Evolutionary conservation across 1,140 invertebrate species (phyloP), one percentile per base, ranked within the genome.

Genomic region (Neodiprion virginianus): DNA sequence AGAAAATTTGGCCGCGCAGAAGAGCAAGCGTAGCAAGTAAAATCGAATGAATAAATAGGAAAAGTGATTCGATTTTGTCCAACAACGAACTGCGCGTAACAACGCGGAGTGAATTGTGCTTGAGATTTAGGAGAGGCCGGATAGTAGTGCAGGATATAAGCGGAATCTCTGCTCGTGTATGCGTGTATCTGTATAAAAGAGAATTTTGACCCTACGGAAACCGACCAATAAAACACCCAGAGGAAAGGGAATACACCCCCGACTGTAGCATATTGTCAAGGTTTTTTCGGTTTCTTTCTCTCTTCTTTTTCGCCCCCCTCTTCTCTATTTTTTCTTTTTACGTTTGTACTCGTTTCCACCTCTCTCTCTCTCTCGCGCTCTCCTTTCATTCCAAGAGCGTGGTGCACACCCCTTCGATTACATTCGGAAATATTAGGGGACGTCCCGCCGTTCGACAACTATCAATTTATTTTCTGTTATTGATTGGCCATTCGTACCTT

Each of bases 361-460:
- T 14, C n/a, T 61, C 53, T 12, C n/a, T 53, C 72, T 75, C 72
- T 75, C 70, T 78, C 17, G 17, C 0, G 17, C 17, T 21, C 17
- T 78, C 75, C 71, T 73, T 79, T 83, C 79, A 76, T 75, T 74
- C 80, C 61, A 79, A 80, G 77, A 50, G 53, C 74, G 79, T 78
- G 79, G 28, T 73, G 77, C 79, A 88, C 87, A 88, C 87, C 87
- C 87, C 86, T 81, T 87, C 87, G 86, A 88, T 88, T 88, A 88
- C 85, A 88, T 85, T 88, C 87, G 87, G 87, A 88, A 88, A 88
- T 88, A 88, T 88, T 88, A 88, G 87, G 87, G 87, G 87, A 88
- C 87, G 87, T 85, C 87, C 87, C 85, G 83, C 80, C 81, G 86
- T 78, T 87, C 86, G 85, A 82, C 86, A 84, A 87, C 87, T 87